Conservation (phyloP, 2,888 invertebrate species). For the Sclerodermus sp. region DNA sequence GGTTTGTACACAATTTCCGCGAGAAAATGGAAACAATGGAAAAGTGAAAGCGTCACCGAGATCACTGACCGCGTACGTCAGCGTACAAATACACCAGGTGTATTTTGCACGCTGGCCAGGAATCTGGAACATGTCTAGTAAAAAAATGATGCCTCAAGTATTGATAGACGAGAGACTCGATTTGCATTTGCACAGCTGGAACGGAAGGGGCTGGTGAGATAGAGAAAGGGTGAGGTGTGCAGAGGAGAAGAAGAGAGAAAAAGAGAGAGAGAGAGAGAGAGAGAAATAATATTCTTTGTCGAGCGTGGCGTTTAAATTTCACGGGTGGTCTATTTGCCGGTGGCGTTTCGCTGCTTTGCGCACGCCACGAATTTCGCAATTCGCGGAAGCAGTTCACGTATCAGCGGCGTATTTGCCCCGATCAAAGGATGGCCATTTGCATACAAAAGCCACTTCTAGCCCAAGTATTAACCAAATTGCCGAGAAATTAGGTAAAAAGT, state of each 20-base stretch:
- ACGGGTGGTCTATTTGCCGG: not conserved
- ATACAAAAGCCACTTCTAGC: too few relatives aligned
- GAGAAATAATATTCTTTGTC: too few relatives aligned
- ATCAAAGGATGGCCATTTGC: too few relatives aligned
- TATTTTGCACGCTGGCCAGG: constrained; percentile 5
- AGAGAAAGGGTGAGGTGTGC: too few relatives aligned
- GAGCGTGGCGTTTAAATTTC: not conserved
- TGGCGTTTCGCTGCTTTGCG: not conserved
- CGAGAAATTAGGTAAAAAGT: too few relatives aligned
- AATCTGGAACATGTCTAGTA: not conserved
- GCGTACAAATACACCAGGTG: too few relatives aligned
- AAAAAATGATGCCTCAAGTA: too few relatives aligned
- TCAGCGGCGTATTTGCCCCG: too few relatives aligned
- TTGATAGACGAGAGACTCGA: too few relatives aligned
- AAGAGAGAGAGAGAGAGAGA: not conserved
- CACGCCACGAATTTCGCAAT: not conserved
- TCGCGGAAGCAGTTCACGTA: not conserved
- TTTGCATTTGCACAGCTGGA: too few relatives aligned
- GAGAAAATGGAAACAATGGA: constrained; percentile 20
- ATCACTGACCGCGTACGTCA: constrained; percentile 18
- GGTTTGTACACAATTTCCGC: constrained; percentile 14
- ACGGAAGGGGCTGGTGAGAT: too few relatives aligned
- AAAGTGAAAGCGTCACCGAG: constrained; percentile 25
- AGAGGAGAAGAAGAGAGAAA: not conserved
- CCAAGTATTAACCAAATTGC: not conserved